Base-by-base conservation (phyloP, 2,797 vertebrate genomes). In the Amazonetta brasiliensis region DNA sequence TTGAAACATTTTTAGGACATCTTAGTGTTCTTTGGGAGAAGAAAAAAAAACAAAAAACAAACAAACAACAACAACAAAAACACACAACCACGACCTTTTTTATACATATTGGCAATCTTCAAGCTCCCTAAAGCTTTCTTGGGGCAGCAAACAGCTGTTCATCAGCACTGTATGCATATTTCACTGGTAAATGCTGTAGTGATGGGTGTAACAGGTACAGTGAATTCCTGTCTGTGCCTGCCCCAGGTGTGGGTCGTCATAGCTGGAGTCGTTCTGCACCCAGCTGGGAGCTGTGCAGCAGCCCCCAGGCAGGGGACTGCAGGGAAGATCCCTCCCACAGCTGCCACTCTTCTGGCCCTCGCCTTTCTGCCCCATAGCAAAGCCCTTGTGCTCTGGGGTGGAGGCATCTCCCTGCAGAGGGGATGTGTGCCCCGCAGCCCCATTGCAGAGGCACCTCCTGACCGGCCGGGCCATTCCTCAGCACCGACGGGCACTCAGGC, bases 401-500 rank as follows among this genome's bases (percentile, higher is more conserved):
- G 58, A 84, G n/a, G 20, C 2, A 1, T 44, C 16, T 87, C 46
- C 28, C 26, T 54, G 56, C 11, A 3, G 66, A 74, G n/a, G 7
- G 28, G 17, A 6, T 4, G 1, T 12, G 11, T 25, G 35, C 35
- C 31, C 10, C 5, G 37, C 22, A 82, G 20, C 39, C 28, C 33
- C 16, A 5, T 67, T 76, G 35, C 23, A 37, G 54, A 31, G 30
- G 4, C 33, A 15, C 18, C 13, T 77, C 10, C 13, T 67, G 11
- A 2, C 17, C 1, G 6, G 2, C 48, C 20, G 33, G 43, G 33
- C 2, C n/a, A 15, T 30, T 50, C 16, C 73, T 77, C 46, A 35
- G 56, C 12, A 11, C 44, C 14, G 37, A 33, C 11, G 0, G 0
- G 11, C 9, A 33, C 2, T 0, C 2, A 2, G 19, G 31, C 43